Percentiles rank a stretch among this genome's conserved stretches.
Conservation (phyloP, 2,888 invertebrate genomes). For the Patella pellucida region DNA sequence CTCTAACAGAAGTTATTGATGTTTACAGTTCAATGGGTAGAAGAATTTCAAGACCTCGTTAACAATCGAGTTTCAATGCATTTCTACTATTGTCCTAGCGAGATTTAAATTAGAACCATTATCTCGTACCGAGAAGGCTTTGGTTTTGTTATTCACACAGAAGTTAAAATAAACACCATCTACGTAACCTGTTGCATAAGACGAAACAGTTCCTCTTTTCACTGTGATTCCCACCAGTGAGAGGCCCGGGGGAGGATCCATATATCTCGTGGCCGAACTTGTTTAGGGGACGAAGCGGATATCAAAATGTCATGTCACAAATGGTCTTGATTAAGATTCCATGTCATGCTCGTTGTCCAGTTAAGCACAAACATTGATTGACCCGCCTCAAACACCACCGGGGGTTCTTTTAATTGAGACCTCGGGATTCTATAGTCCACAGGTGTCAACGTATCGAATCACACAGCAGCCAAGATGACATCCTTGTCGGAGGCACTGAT, state of each 20-base stretch:
- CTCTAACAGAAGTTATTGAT: too few relatives aligned
- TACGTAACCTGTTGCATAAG: neutral
- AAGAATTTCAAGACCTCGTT: too few relatives aligned
- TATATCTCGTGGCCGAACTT: neutral
- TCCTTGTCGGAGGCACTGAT: neutral
- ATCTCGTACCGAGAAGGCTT: neutral
- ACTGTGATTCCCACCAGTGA: neutral
- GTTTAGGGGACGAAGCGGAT: conserved; percentile 7
- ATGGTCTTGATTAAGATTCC: conserved; percentile 7
- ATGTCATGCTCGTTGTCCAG: conserved; percentile 8
- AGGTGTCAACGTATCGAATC: conserved; percentile 10
- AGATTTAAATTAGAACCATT: neutral
- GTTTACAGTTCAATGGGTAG: too few relatives aligned
- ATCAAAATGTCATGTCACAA: conserved; percentile 11
- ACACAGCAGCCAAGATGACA: neutral
- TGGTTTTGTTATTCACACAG: neutral
- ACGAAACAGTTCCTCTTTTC: conserved; percentile 2
- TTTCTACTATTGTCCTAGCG: neutral
- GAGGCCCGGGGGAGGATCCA: neutral
- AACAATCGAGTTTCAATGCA: neutral
- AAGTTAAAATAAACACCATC: conserved; percentile 1
- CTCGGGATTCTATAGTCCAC: conserved; percentile 5
- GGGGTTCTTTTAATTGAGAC: conserved; percentile 10
- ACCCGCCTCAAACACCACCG: conserved; percentile 9
- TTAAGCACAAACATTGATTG: conserved; percentile 7